Conservation (phyloP, 2,797 vertebrate genomes). For the Melanotaenia pygmaea region DNA sequence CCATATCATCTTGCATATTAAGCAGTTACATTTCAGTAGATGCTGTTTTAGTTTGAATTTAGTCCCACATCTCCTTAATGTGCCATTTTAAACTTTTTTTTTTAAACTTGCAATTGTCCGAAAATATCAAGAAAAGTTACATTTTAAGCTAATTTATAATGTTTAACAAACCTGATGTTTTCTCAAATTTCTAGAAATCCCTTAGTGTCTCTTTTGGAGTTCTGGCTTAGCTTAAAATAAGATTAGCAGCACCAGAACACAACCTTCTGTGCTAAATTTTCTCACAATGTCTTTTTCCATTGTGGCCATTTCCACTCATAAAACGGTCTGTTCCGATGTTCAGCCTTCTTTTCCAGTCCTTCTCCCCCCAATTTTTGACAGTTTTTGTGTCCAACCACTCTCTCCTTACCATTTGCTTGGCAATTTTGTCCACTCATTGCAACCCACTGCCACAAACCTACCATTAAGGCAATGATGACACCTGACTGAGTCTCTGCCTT, state of each 20-base stretch:
- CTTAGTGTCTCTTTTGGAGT: too few species aligned
- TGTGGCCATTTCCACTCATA: background rate
- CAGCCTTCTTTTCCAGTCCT: conserved; percentile 4
- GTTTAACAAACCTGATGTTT: too few species aligned
- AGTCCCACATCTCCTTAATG: too few species aligned
- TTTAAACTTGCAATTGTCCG: too few species aligned
- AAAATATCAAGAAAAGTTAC: too few species aligned
- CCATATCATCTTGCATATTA: background rate
- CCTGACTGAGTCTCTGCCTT: background rate
- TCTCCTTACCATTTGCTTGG: conserved; percentile 4
- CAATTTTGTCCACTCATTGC: background rate
- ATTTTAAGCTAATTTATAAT: too few species aligned
- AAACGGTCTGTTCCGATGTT: conserved; percentile 4
- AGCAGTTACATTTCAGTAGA: background rate
- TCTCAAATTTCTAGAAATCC: too few species aligned
- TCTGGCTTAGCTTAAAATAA: too few species aligned
- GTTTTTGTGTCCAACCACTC: background rate
- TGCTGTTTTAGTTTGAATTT: background rate
- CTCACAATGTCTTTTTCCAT: background rate
- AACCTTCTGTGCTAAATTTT: too few species aligned
- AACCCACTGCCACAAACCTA: conserved; percentile 5
- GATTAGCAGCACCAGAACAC: too few species aligned
- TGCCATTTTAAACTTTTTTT: too few species aligned
- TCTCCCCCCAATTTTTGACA: background rate
- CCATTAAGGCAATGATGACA: conserved; percentile 2